Evolutionary conservation across 37 sponge, comb jelly and placozoan genomes (phyloP).

Genomic region (Diacarnus erythraeanus): DNA sequence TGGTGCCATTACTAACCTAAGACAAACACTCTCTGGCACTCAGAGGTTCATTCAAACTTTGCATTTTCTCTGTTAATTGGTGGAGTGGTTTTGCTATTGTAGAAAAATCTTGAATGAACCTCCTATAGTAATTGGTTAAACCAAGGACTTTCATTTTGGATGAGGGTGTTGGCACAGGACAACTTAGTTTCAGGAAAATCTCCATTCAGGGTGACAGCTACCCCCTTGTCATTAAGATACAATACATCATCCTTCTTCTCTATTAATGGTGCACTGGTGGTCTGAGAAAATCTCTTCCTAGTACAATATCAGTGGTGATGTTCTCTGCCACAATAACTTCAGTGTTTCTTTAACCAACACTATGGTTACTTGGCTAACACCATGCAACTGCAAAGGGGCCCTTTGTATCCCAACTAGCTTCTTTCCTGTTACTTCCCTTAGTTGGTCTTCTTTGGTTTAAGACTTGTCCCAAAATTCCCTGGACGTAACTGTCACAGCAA

Average conservation of each 20-base stretch:
- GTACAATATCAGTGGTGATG: constrained; percentile 4
- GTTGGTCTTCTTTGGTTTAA: neutral
- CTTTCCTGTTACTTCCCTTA: neutral
- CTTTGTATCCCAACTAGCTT: constrained; percentile 35
- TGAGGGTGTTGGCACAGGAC: neutral
- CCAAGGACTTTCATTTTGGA: too few species aligned
- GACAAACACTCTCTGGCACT: too few species aligned
- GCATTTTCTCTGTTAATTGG: constrained; percentile 7
- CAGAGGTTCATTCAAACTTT: too few species aligned
- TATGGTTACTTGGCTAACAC: neutral
- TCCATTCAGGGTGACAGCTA: constrained; percentile 1
- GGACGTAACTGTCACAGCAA: constrained; percentile 19
- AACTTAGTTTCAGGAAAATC: neutral
- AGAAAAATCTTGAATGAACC: too few species aligned
- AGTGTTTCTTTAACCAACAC: neutral
- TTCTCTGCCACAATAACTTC: constrained; percentile 4
- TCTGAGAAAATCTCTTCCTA: constrained; percentile 23
- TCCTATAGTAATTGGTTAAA: too few species aligned
- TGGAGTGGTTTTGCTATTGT: neutral
- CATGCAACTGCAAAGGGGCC: constrained; percentile 17
- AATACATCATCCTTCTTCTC: neutral
- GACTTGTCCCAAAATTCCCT: constrained; percentile 26
- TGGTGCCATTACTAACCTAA: too few species aligned
- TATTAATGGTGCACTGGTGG: constrained; percentile 12
- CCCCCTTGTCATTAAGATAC: constrained; percentile 9